Percentiles rank a stretch among this genome's conserved stretches.
Conservation (phyloP, 2,888 invertebrate species). For the Lomographa bimaculata region DNA sequence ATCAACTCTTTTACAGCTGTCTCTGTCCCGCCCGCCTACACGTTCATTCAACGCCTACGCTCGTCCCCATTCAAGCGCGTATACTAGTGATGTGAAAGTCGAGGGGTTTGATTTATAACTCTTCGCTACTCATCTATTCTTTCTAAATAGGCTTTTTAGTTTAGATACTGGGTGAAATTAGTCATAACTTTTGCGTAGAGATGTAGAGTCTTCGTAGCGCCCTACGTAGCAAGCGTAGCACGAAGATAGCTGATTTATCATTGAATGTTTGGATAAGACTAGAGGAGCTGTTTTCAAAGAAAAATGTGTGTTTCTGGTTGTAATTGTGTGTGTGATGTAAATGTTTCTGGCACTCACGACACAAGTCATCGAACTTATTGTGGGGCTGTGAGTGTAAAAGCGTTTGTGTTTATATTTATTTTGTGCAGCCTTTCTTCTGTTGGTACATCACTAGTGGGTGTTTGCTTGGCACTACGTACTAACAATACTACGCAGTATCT, state of each 20-base stretch:
- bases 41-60: conserved; percentile 64
- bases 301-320: no score
- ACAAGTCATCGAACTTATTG: no score
- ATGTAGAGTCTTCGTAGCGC: conserved; percentile 7
- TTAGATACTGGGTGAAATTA: conserved; percentile 7
- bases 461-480: conserved; percentile 7
- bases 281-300: no score
- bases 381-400: no score
- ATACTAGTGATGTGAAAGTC: conserved; percentile 43
- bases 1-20: conserved; percentile 19
- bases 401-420: no score
- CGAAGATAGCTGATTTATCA: not conserved
- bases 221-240: conserved; percentile 14
- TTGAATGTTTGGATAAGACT: no score
- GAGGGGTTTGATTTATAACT: conserved; percentile 41
- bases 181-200: conserved; percentile 2
- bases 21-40: conserved; percentile 54
- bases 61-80: conserved; percentile 54
- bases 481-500: conserved; percentile 6
- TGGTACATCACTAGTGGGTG: conserved; percentile 11
- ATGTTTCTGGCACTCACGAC: no score
- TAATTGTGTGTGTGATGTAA: no score
- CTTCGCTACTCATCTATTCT: conserved; percentile 27
- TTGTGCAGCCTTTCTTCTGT: no score
- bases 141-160: conserved; percentile 11